Conservation (phyloP, 2,888 invertebrate species). For the Agonopterix heracliana region DNA sequence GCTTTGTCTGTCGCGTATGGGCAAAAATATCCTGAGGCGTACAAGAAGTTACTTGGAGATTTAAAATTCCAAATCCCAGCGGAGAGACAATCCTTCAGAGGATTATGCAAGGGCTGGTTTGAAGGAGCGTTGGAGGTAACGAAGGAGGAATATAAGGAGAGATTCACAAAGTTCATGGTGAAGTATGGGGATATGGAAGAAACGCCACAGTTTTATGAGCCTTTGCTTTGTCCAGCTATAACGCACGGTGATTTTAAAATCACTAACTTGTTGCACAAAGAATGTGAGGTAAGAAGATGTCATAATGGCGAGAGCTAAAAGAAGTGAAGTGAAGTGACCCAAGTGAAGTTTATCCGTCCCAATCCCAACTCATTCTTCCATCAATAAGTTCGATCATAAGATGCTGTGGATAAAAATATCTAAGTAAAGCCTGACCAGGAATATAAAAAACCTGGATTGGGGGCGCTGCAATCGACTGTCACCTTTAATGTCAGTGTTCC, state of each 20-base stretch:
- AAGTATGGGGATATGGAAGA: conserved; percentile 1
- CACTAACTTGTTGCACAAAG: conserved; percentile 31
- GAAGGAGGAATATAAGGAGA: conserved; percentile 25
- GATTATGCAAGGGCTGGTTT: conserved; percentile 12
- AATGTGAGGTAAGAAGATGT: neutral
- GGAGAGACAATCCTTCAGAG: conserved; percentile 7
- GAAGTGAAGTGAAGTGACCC: no score
- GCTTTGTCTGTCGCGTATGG: conserved; percentile 48
- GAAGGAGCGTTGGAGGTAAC: conserved; percentile 18
- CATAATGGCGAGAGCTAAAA: no score
- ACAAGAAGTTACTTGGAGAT: conserved; percentile 13
- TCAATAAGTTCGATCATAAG: no score
- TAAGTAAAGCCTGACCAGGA: no score
- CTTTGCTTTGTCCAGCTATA: conserved; percentile 24
- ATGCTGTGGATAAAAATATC: no score
- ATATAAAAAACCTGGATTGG: no score
- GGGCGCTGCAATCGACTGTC: no score
- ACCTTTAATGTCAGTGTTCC: no score
- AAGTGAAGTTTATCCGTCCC: no score
- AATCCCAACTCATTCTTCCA: no score
- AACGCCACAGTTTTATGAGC: conserved; percentile 20
- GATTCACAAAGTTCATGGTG: conserved; percentile 14
- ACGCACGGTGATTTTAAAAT: conserved; percentile 38
- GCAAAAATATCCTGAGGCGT: conserved; percentile 36
- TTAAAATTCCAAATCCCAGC: conserved; percentile 13